A percentile compares a stretch with the other conserved stretches of the same genome.
Conservation (phyloP, 2,797 vertebrate species). For the Calcarius lapponicus region DNA sequence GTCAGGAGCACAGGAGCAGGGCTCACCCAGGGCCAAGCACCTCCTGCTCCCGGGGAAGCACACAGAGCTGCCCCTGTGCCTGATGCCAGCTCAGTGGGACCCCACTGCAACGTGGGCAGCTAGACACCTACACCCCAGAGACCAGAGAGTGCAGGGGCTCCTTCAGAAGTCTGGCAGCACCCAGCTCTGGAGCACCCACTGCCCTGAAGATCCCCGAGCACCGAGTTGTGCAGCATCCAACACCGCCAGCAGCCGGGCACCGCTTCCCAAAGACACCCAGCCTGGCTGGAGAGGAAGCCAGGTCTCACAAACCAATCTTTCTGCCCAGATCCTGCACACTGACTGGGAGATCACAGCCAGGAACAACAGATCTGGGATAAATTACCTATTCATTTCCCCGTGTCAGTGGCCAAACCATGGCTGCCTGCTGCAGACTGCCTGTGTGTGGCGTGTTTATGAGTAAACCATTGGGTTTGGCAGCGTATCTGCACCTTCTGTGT, state of each 20-base stretch:
- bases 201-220: background rate
- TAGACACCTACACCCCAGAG: background rate
- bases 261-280: background rate
- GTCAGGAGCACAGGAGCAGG: accelerated
- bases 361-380: background rate
- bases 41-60: background rate
- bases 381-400: background rate
- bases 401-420: background rate
- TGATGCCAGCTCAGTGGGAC: background rate
- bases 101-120: accelerated
- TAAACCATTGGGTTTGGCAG: background rate
- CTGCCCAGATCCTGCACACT: background rate
- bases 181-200: background rate
- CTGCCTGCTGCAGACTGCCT: background rate
- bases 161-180: background rate
- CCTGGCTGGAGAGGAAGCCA: background rate
- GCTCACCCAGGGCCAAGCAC: background rate
- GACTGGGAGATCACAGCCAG: background rate
- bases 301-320: background rate
- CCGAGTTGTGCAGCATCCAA: accelerated
- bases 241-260: accelerated
- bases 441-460: background rate
- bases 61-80: background rate
- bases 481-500: accelerated
- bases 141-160: accelerated